Base-by-base conservation (phyloP, 2,888 invertebrate species). In the Eilema caniola region DNA sequence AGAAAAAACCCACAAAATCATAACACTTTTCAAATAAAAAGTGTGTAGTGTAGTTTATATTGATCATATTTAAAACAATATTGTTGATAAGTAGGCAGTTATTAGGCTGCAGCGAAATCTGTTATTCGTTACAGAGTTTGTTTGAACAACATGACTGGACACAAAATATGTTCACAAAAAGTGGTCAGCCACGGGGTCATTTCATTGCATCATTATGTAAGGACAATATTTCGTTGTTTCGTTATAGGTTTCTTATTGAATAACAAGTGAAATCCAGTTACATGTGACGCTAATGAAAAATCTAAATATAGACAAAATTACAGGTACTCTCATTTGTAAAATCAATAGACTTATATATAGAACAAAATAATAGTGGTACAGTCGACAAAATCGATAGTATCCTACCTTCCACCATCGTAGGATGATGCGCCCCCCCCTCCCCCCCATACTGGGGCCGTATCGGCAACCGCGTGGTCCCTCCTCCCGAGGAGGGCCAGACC, bases 61-160 rank as follows among this genome's bases (percentile, higher is more conserved):
- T 65, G 71, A 76, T 80, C 76, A 77, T 67, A 67, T 79, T 75
- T 67, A 79, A 76, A 80, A 75, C 77, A 71, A 71, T 75, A 75
- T 78, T 75, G 74, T 76, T 73, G 70, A 74, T 80, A 75, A 77
- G 73, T 70, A 47, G 59, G 70, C 77, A 28, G 24, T 69, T 77
- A 83, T 80, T 84, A 79, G 81, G 77, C 78, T 80, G 75, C 76
- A 85, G 83, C 79, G 84, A 86, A 87, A 87, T 85, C 83, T 77
- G 71, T 82, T 73, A 78, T 77, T 75, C 76, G 69, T 71, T 73
- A 77, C 81, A 75, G 81, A 80, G 78, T 79, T 80, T 82, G 76
- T 76, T 69, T 70, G 79, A 75, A 70, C 80, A 83, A 83, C 83
- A 82, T 85, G 86, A 86, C 84, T 84, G 83, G 82, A 83, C 85